Conservation (phyloP, 2,113 vertebrate genomes). For the Perca schrenkii region DNA sequence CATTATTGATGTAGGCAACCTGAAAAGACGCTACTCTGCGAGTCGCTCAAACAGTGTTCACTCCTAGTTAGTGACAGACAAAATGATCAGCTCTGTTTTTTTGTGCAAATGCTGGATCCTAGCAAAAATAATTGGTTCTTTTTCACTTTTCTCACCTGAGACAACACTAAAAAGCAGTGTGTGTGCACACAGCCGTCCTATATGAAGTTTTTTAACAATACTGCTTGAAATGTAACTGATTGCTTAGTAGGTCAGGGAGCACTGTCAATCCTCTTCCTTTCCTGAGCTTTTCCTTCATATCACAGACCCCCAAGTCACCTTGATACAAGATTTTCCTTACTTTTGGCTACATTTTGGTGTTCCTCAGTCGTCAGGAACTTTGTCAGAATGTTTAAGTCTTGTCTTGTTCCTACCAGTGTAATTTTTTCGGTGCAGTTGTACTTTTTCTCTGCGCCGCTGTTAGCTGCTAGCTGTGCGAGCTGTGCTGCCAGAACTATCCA, state of each 20-base stretch:
- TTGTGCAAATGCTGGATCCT: slow-evolving; percentile 1
- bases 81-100: slow-evolving; percentile 4
- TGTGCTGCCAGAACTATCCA: too few species aligned
- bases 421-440: not conserved
- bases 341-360: not conserved
- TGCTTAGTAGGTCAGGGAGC: slow-evolving; percentile 19
- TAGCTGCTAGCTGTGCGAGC: too few species aligned
- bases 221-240: slow-evolving; percentile 2
- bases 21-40: not conserved
- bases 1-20: slow-evolving; percentile 5
- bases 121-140: slow-evolving; percentile 12
- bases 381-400: not conserved
- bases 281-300: not conserved
- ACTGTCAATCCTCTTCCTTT: not conserved
- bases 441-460: too few species aligned
- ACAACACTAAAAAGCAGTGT: not conserved
- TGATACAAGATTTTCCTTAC: not conserved
- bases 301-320: not conserved
- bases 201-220: not conserved
- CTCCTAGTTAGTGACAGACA: slow-evolving; percentile 5
- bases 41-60: slow-evolving; percentile 9
- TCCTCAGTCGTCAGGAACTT: not conserved
- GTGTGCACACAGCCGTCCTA: not conserved
- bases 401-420: not conserved
- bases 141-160: not conserved